phyloP scores from a whole-genome alignment of 2,888 invertebrate species.

The Lepidocyrtinus sp. region DNA sequence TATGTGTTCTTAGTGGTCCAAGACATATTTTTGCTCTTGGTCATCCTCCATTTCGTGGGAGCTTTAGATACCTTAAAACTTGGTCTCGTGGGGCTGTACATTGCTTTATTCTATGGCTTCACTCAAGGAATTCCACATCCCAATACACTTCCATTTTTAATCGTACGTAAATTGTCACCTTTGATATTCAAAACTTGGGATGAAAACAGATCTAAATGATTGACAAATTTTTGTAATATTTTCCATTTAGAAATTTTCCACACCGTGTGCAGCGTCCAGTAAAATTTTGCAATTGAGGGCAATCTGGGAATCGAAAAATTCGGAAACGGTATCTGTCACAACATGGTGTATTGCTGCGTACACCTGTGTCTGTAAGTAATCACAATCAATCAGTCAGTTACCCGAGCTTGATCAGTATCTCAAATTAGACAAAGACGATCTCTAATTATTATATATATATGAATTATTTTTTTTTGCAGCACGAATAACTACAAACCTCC shows the following conservation, averaged over 20 bases:
- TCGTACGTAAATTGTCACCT: too few relatives aligned
- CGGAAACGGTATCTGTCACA: constrained; percentile 83
- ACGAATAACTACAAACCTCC: constrained; percentile 84
- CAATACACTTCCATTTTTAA: constrained; percentile 76
- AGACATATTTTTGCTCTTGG: constrained; percentile 81
- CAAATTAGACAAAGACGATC: neutral
- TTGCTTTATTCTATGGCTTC: constrained; percentile 73
- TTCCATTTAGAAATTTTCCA: constrained; percentile 79
- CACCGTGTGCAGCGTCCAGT: constrained; percentile 87
- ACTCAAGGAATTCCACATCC: constrained; percentile 74
- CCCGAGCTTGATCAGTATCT: too few relatives aligned
- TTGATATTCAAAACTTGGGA: too few relatives aligned
- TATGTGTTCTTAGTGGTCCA: constrained; percentile 86
- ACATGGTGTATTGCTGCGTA: constrained; percentile 88
- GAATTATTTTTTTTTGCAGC: constrained; percentile 77
- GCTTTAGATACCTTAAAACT: constrained; percentile 74
- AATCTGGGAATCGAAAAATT: constrained; percentile 81
- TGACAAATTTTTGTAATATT: constrained; percentile 24
- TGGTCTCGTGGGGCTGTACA: constrained; percentile 72
- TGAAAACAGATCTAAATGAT: too few relatives aligned
- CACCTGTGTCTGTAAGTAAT: constrained; percentile 84
- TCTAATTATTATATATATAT: neutral
- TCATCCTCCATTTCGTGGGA: constrained; percentile 80
- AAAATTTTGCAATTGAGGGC: constrained; percentile 85
- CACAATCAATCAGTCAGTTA: too few relatives aligned